Evolutionary conservation across 1,140 invertebrate species (phyloP), one percentile per base, ranked within the genome.

Genomic region (Drosophila melanica): DNA sequence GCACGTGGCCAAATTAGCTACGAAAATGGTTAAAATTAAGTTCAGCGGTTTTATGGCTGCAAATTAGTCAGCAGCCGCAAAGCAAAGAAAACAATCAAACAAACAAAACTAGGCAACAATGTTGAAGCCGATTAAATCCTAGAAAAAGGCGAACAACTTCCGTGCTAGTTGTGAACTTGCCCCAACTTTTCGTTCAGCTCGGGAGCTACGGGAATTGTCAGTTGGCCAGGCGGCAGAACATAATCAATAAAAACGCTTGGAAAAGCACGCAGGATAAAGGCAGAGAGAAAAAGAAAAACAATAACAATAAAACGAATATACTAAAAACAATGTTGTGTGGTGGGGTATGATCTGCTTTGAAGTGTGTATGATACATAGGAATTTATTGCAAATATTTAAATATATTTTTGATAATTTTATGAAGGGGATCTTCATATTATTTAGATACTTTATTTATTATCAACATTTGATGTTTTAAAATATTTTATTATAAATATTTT

Each of bases 191-290:
- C 6, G 20, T n/a, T 33, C 57, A 69, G 65, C 50, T 48, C 71
- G 35, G 47, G 47, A 57, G 67, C 50, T 51, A 30, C 53, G 55
- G 78, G 78, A 77, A 72, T 67, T 73, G 76, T 68, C 60, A 72
- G 74, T 72, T 55, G 55, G 67, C 45, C 60, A 42, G 62, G 50
- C 65, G 30, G 48, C 65, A 72, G 51, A 68, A 73, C 71, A 89
- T 74, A 86, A 86, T 86, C 82, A 86, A 86, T 86, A 86, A 89
- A 82, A 82, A 86, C 51, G 68, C 66, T 77, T 57, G 70, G 20
- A 45, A 33, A 57, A 86, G 66, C 75, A 82, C 75, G 55, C 79
- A 89, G 67, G 62, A 71, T 71, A 71, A 65, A 57, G 44, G 30
- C 47, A 63, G 18, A 35, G 50, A 12, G 4, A 20, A 51, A 41